Evolutionary conservation across 2,888 invertebrate species (phyloP).

Genomic region (Mantis religiosa): DNA sequence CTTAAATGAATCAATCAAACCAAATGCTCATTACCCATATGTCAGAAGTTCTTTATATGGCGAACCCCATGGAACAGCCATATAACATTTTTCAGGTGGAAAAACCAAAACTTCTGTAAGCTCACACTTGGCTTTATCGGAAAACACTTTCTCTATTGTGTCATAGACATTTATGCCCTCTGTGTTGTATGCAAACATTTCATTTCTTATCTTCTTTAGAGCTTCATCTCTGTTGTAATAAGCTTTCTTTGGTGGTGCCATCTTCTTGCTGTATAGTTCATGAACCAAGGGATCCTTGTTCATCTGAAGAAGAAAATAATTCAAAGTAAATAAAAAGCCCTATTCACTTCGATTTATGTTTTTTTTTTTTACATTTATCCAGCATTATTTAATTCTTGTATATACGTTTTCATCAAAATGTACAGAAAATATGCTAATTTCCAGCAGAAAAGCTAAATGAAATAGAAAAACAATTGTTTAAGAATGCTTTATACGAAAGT

Average conservation of each 20-base stretch:
- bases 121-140: conserved; percentile 21
- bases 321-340: not conserved
- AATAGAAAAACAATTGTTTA: too few species aligned
- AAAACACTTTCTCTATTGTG: conserved; percentile 15
- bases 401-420: too few species aligned
- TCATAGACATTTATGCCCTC: conserved; percentile 25
- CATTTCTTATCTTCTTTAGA: conserved; percentile 18
- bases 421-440: too few species aligned
- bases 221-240: conserved; percentile 20
- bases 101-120: conserved; percentile 20
- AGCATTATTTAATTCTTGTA: too few species aligned
- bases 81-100: conserved; percentile 9
- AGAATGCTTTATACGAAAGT: too few species aligned
- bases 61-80: conserved; percentile 12
- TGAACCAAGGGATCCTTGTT: conserved; percentile 59
- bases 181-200: conserved; percentile 23
- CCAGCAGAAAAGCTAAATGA: too few species aligned
- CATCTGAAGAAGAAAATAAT: conserved; percentile 47
- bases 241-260: not conserved
- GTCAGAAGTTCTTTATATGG: conserved; percentile 6
- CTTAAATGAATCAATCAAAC: too few species aligned
- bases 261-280: conserved; percentile 35
- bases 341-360: too few species aligned
- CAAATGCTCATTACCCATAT: not conserved
- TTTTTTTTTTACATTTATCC: too few species aligned